These are phyloP conservation scores for Cyanocitta stelleri DNA, from an alignment of 2,113 vertebrate species.

Conservation along the genomic window DNA sequence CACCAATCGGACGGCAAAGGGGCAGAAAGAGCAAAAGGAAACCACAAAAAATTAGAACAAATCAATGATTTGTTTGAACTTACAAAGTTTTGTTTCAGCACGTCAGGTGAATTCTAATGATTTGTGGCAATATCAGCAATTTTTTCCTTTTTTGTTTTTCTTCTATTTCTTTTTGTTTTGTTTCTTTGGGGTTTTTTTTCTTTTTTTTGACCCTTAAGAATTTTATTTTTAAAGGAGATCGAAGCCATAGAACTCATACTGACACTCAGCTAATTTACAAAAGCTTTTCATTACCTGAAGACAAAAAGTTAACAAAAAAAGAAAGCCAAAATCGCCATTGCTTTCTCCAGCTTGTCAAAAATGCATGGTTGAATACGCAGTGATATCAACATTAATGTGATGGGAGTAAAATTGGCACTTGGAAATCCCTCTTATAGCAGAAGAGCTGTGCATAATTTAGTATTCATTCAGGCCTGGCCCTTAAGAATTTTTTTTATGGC, in stretches of 20 bases:
- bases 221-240: slow-evolving; percentile 96
- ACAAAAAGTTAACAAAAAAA: slow-evolving; percentile 61
- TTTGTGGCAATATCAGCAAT: slow-evolving; percentile 99
- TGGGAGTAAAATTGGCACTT: slow-evolving; percentile 49
- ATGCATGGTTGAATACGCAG: slow-evolving; percentile 57
- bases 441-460: slow-evolving; percentile 36
- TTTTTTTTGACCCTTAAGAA: slow-evolving; percentile 70
- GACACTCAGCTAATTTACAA: slow-evolving; percentile 84
- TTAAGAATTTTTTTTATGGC: slow-evolving; percentile 43
- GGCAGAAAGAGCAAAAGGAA: slow-evolving; percentile 97
- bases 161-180: slow-evolving; percentile 70
- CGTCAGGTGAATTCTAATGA: slow-evolving; percentile 99
- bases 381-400: slow-evolving; percentile 29
- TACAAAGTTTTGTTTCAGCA: slow-evolving; percentile 91
- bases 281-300: slow-evolving; percentile 79
- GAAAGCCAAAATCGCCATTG: slow-evolving; percentile 75
- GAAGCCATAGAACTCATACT: slow-evolving; percentile 96
- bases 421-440: slow-evolving; percentile 15
- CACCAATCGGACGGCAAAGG: slow-evolving; percentile 99
- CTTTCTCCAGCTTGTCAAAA: slow-evolving; percentile 73
- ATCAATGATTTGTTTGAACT: slow-evolving; percentile 93
- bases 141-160: slow-evolving; percentile 77
- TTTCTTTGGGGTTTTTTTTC: slow-evolving; percentile 41
- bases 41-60: slow-evolving; percentile 92
- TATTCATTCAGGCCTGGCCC: slow-evolving; percentile 54